Percentiles rank a stretch among this genome's conserved stretches.
Conservation (phyloP, 2,113 vertebrate genomes). For the Petrocephalus zakoni region DNA sequence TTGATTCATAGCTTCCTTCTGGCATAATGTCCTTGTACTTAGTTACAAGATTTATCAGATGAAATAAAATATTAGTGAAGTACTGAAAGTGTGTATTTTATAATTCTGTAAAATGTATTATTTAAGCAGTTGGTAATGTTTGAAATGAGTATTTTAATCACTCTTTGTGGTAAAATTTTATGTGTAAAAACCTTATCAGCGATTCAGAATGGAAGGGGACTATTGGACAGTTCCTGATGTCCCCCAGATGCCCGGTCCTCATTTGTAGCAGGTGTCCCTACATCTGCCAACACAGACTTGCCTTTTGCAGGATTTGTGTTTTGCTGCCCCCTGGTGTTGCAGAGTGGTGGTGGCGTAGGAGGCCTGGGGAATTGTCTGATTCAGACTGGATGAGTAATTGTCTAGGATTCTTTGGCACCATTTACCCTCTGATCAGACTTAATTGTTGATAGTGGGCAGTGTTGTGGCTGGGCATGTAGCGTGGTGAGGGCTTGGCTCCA, state of each 20-base stretch:
- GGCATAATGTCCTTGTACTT: not conserved
- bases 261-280: not conserved
- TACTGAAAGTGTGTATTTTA: not conserved
- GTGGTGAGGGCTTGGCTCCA: not conserved
- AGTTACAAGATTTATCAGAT: not conserved
- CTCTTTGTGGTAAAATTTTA: not conserved
- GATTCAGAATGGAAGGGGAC: not conserved
- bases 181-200: not conserved
- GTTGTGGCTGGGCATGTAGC: not conserved
- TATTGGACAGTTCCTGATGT: not conserved
- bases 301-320: not conserved
- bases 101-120: not conserved
- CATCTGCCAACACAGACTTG: not conserved
- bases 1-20: not conserved
- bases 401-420: not conserved
- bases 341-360: not conserved
- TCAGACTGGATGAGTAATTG: not conserved
- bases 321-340: constrained; percentile 12
- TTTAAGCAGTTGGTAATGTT: constrained; percentile 6
- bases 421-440: not conserved
- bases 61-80: constrained; percentile 4
- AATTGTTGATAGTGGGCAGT: not conserved
- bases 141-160: not conserved
- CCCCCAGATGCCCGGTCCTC: not conserved
- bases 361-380: not conserved